phyloP scores from a whole-genome alignment of 2,797 vertebrate genomes.

The Iguana delicatissima region DNA sequence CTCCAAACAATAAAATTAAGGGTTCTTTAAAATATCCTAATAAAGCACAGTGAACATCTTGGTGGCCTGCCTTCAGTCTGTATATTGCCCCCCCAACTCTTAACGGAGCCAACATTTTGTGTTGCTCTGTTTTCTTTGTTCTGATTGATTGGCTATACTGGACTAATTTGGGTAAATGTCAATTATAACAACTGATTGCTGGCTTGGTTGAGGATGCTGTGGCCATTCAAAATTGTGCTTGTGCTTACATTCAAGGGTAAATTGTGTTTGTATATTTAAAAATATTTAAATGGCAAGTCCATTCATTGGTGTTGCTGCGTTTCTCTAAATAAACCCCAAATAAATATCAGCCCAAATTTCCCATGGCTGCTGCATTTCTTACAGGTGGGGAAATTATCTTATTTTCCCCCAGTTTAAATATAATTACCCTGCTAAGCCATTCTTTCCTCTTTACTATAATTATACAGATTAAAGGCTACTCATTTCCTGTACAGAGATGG shows the following conservation, averaged over 20 bases:
- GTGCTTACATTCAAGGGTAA: no score
- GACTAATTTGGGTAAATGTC: conserved; percentile 29
- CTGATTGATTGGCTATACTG: neutral
- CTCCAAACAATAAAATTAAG: neutral
- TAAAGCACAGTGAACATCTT: neutral
- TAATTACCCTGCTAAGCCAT: conserved; percentile 37
- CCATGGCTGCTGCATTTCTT: neutral
- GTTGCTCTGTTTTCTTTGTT: conserved; percentile 21
- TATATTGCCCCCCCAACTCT: no score
- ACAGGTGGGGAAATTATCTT: conserved; percentile 7
- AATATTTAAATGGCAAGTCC: neutral
- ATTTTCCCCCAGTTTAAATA: conserved; percentile 56
- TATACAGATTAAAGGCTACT: conserved; percentile 59
- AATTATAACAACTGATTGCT: neutral
- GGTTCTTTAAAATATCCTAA: neutral
- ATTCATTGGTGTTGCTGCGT: neutral
- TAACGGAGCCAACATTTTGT: neutral
- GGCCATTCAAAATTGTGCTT: neutral
- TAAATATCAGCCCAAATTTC: neutral
- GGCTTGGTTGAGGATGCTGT: no score
- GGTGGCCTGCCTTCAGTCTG: neutral
- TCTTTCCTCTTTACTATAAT: conserved; percentile 39
- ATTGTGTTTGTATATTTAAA: neutral
- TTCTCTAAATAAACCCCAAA: neutral
- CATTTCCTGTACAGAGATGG: conserved; percentile 15